Base-by-base conservation (phyloP, 2,797 vertebrate genomes). In the Myotis daubentonii region DNA sequence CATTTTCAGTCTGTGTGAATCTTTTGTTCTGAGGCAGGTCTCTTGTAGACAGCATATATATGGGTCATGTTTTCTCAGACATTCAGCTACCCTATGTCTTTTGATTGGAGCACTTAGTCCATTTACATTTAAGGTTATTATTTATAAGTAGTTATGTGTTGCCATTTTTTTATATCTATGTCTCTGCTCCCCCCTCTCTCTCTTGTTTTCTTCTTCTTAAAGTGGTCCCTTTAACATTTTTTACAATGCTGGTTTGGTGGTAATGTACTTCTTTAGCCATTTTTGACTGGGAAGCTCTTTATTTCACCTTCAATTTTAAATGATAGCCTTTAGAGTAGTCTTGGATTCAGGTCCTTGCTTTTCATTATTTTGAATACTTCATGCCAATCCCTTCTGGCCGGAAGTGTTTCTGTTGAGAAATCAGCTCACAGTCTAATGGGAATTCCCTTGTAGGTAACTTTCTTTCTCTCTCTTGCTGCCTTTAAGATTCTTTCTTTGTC, bases 181-280 rank as follows among this genome's bases (percentile, higher is more conserved):
- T 36, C 9, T n/a, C 3, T 7, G 6, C 15, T 6, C 65, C 15
- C 8, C 25, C 2, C 47, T 1, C 25, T 1, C 47, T 2, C 65
- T 66, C 16, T 66, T 17, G 3, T 33, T 66, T 66, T 66, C 65
- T 66, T n/a, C 62, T 33, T 33, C n/a, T 33, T 33, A 33, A 66
- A 33, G 16, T 19, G n/a, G 65, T 33, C 65, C 8, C 16, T 66
- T 66, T 66, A 66, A 66, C n/a, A 66, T 66, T 66, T 66, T n/a
- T 33, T 66, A 17, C 65, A 33, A 33, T 66, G n/a, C 8, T 66
- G 7, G 65, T 66, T 66, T 66, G n/a, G 30, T 66, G 65, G 16
- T 66, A 66, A 33, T 66, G 8, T 33, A 66, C 17, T 66, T 33
- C n/a, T 66, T 66, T 66, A 33, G 17, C n/a, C 3, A 4, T 66